Evolutionary conservation across 2,113 vertebrate genomes (phyloP).

Genomic region (Cottus gobio): DNA sequence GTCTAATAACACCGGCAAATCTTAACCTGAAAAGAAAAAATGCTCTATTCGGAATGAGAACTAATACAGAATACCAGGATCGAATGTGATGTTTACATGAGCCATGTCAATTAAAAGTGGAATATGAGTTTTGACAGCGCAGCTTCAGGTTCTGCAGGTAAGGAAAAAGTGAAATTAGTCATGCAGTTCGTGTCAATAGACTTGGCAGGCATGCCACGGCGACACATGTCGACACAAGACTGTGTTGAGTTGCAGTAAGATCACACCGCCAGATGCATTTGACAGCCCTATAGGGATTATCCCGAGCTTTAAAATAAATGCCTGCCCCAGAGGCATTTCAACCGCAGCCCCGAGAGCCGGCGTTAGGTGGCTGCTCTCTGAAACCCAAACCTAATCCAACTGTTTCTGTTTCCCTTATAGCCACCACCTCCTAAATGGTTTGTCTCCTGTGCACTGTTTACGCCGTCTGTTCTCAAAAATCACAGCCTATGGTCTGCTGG

Average conservation of each 20-base stretch:
- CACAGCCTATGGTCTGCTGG: not conserved
- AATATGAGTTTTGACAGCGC: not conserved
- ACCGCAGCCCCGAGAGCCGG: slow-evolving; percentile 17
- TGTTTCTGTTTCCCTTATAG: slow-evolving; percentile 37
- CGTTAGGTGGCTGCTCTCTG: slow-evolving; percentile 43
- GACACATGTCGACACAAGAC: slow-evolving; percentile 38
- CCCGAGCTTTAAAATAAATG: slow-evolving; percentile 64
- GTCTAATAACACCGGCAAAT: not conserved
- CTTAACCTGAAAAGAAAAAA: not conserved
- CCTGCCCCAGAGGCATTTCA: slow-evolving; percentile 43
- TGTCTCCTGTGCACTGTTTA: slow-evolving; percentile 16
- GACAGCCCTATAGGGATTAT: slow-evolving; percentile 57
- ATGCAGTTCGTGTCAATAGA: slow-evolving; percentile 22
- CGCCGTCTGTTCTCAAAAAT: not conserved
- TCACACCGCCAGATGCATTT: slow-evolving; percentile 63
- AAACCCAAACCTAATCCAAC: slow-evolving; percentile 61
- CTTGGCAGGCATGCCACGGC: slow-evolving; percentile 38
- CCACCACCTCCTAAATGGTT: slow-evolving; percentile 37
- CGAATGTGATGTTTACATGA: not conserved
- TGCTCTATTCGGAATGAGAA: not conserved
- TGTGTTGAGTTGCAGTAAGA: slow-evolving; percentile 63
- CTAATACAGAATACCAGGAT: too few species aligned
- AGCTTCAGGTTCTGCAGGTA: slow-evolving; percentile 16
- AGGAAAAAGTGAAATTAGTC: slow-evolving; percentile 27
- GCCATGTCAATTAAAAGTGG: not conserved